Base-by-base conservation (phyloP, 2,888 invertebrate species). In the Polydrusus tereticollis region DNA sequence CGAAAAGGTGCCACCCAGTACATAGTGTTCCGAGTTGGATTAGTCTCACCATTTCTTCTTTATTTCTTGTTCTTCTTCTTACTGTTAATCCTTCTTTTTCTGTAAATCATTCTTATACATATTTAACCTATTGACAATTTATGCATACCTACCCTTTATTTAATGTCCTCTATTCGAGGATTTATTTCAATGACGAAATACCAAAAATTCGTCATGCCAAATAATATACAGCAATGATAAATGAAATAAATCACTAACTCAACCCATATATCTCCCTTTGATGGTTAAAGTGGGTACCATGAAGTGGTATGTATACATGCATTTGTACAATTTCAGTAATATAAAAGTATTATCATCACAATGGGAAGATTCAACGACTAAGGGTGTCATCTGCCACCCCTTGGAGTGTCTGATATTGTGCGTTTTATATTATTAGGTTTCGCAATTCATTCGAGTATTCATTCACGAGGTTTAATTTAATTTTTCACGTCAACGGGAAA, bases 331-430 rank as follows among this genome's bases (percentile, higher is more conserved):
- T 59, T 50, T 41, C 29, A 60, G 59, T 58, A 68, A 68, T 59
- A 69, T 65, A 57, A 66, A 57, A 57, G 38, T 47, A 33, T 70
- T 72, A 66, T 26, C 67, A 74, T 71, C 26, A 70, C 59, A 72
- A 66, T 63, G 41, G 58, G 57, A 50, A 62, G 72, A 47, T 62
- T 63, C 58, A 18, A 47, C 23, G 52, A 58, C 66, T 43, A 65
- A 38, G 64, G 60, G 66, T 71, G 66, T 71, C 66, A 66, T 71
- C 65, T 59, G 65, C 64, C 52, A 66, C 52, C 71, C 66, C 65
- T 50, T 26, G 45, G 52, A 45, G 71, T 52, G 66, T 63, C 38
- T 26, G 33, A 38, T 18, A 57, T 50, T 45, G 41, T 66, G 7
- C 50, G 26, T 57, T 57, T 57, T 26, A 23, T 50, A 29, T 33